A percentile compares a stretch with the other conserved stretches of the same genome.
phyloP scores from a whole-genome alignment of 2,797 vertebrate species.

The Cossypha niveicapilla region DNA sequence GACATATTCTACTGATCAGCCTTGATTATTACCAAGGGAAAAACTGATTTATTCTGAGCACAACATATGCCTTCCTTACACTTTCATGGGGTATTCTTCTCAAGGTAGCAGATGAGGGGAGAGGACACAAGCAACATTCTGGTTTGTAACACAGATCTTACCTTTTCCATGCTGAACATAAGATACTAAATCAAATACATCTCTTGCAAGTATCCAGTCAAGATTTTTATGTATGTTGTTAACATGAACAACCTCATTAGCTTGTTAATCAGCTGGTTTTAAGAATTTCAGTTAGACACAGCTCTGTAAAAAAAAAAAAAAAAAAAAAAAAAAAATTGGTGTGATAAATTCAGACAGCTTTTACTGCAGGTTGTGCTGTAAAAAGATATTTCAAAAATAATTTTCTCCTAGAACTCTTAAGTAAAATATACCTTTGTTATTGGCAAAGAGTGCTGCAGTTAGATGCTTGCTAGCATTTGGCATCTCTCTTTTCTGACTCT shows the following conservation, averaged over 20 bases:
- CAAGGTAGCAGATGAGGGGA: background rate
- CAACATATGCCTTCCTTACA: background rate
- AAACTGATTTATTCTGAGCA: background rate
- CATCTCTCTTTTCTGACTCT: background rate
- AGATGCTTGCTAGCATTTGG: background rate
- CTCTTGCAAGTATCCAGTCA: background rate
- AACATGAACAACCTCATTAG: background rate
- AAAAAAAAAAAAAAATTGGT: background rate
- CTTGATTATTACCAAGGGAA: background rate
- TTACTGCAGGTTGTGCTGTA: background rate
- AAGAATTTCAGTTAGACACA: background rate
- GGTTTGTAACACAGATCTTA: background rate
- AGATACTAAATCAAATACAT: background rate
- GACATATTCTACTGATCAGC: background rate
- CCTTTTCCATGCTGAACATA: background rate
- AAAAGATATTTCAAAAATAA: conserved; percentile 6
- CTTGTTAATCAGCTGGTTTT: conserved; percentile 21
- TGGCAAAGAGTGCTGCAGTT: background rate
- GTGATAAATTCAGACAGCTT: background rate
- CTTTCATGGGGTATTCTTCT: background rate
- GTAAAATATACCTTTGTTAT: conserved; percentile 5
- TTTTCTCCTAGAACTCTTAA: background rate
- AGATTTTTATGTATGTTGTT: background rate
- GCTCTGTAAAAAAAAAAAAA: background rate
- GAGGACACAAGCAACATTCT: background rate